Evolutionary conservation across 2,888 invertebrate genomes (phyloP), one percentile per base, ranked within the genome.

Genomic region (Anticlea derivata): DNA sequence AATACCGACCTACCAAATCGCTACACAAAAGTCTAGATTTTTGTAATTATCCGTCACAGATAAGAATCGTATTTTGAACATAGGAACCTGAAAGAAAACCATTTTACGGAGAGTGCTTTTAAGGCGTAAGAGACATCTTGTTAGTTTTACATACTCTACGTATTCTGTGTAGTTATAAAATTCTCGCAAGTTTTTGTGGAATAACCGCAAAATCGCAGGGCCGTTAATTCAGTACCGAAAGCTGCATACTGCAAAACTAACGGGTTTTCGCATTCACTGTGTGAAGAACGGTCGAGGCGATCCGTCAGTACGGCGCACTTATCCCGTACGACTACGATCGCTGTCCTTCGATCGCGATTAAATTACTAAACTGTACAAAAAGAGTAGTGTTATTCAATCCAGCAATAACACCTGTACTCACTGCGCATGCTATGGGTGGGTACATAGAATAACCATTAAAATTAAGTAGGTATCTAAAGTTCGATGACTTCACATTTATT

Each of bases 211-310:
- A 26, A 41, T 39, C 39, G 53, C 48, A 53, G 53, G 53, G 48
- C 44, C 48, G 48, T 29, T 43, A 30, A 41, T 41, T 47, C 33
- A 22, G 29, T 11, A 7, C 47, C 48, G 39, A 53, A 53, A 48
- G 53, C 53, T 53, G 53, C 48, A 53, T 44, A 35, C 35, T 53
- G 48, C 48, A 53, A 39, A 45, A 22, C 24, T 53, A 53, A 53
- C 53, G 53, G 52, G 48, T 44, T 47, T 44, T 44, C 39, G 52
- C 47, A 48, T 48, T 52, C 47, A 33, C 43, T 43, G 47, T 43
- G 11, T 35, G 29, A 48, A 48, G 41, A 49, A 24, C 49, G 49
- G 49, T 50, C 37, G 41, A 20, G 17, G 35, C 37, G 7, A 24
- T 35, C 13, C 37, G 40, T 23, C 40, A 10, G 22, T 37, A 22